These are phyloP conservation scores for Gymnocheta viridis DNA, from an alignment of 2,888 invertebrate species.

Conservation along the genomic window DNA sequence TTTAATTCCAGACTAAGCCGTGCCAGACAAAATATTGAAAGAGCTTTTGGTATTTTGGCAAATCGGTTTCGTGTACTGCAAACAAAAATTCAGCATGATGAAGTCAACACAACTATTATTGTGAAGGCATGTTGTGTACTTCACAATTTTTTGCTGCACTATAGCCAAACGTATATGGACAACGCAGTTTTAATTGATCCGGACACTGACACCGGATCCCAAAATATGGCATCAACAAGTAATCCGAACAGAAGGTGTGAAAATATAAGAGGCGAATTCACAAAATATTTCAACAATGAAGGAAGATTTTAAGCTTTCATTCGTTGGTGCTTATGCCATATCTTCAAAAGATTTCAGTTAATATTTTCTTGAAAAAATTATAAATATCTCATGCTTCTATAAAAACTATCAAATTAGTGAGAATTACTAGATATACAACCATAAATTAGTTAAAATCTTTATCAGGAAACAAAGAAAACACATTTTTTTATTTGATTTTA, in stretches of 20 bases:
- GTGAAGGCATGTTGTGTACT: constrained; percentile 26
- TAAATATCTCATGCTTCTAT: neutral
- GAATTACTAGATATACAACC: too few relatives aligned
- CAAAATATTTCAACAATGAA: constrained; percentile 1
- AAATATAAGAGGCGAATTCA: neutral
- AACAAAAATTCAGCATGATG: constrained; percentile 24
- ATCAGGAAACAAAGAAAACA: too few relatives aligned
- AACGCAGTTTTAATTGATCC: too few relatives aligned
- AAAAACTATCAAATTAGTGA: too few relatives aligned
- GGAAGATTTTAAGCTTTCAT: constrained; percentile 3
- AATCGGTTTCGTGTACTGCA: constrained; percentile 12
- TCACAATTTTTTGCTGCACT: constrained; percentile 21
- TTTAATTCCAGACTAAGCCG: constrained; percentile 8
- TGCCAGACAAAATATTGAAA: constrained; percentile 18
- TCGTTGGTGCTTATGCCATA: neutral
- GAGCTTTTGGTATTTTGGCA: constrained; percentile 19
- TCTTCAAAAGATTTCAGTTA: too few relatives aligned
- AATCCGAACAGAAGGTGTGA: neutral
- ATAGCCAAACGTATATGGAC: constrained; percentile 3
- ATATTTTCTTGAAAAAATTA: neutral
- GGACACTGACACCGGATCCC: neutral
- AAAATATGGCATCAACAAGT: constrained; percentile 5
- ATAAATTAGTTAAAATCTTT: too few relatives aligned
- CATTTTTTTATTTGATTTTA: too few relatives aligned
- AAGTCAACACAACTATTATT: constrained; percentile 18